Conservation (phyloP, 2,888 invertebrate genomes). For the Harpalus rubripes region DNA sequence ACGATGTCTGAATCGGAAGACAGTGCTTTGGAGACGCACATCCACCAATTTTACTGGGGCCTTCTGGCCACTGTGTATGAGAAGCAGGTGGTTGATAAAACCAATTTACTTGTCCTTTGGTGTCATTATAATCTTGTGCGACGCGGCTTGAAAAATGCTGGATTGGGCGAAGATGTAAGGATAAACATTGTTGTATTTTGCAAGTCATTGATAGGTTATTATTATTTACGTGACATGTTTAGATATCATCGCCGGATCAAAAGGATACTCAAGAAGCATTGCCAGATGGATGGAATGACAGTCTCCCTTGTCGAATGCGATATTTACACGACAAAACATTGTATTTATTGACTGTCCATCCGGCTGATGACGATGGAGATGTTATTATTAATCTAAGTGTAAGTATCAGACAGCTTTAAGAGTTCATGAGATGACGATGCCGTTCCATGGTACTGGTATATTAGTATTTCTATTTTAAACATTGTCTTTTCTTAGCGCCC, state of each 20-base stretch:
- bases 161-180: conserved; percentile 43
- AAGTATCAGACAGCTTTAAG: neutral
- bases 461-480: too few relatives aligned
- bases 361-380: conserved; percentile 7
- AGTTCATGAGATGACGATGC: too few relatives aligned
- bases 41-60: conserved; percentile 16
- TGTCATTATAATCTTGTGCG: conserved; percentile 16
- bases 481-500: conserved; percentile 11
- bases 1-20: too few relatives aligned
- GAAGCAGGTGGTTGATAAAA: neutral
- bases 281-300: conserved; percentile 38
- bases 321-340: conserved; percentile 31
- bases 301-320: conserved; percentile 10
- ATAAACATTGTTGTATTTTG: neutral
- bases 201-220: conserved; percentile 56
- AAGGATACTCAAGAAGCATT: conserved; percentile 7
- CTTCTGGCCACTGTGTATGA: conserved; percentile 5
- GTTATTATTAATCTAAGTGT: conserved; percentile 23
- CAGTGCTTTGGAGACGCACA: too few relatives aligned
- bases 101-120: conserved; percentile 1
- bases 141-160: conserved; percentile 14
- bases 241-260: neutral
- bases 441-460: too few relatives aligned
- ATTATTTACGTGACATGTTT: conserved; percentile 15
- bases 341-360: conserved; percentile 14